Conservation (phyloP, 2,797 vertebrate species). For the Galaxias olidus region DNA sequence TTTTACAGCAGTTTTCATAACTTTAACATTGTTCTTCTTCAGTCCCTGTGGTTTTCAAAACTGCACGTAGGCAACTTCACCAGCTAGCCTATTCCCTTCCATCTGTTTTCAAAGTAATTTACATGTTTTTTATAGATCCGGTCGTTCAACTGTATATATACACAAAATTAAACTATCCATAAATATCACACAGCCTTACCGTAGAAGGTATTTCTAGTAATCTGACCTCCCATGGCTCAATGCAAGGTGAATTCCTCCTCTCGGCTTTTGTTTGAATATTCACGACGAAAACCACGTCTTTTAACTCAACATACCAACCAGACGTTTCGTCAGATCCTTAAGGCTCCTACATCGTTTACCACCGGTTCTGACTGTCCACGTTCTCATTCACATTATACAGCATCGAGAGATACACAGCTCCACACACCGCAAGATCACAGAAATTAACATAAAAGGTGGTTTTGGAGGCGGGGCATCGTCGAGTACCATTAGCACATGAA, state of each 20-base stretch:
- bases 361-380: slow-evolving; percentile 19
- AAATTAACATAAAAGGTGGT: slow-evolving; percentile 71
- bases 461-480: slow-evolving; percentile 64
- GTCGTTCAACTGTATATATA: background rate
- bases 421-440: slow-evolving; percentile 44
- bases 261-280: slow-evolving; percentile 28
- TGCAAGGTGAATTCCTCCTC: slow-evolving; percentile 66
- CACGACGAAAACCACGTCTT: slow-evolving; percentile 46
- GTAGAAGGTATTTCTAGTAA: slow-evolving; percentile 82
- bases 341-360: slow-evolving; percentile 18
- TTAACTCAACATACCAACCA: slow-evolving; percentile 41
- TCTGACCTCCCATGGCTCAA: slow-evolving; percentile 87
- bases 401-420: slow-evolving; percentile 18
- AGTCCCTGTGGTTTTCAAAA: no score
- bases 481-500: slow-evolving; percentile 45
- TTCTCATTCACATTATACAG: slow-evolving; percentile 38
- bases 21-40: no score
- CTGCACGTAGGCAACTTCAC: no score
- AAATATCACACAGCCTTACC: slow-evolving; percentile 73
- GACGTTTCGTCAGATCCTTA: background rate
- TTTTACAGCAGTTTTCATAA: no score
- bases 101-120: no score
- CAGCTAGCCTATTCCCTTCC: no score
- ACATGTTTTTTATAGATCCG: no score
- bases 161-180: background rate